Evolutionary conservation across 1,140 invertebrate genomes (phyloP).

Genomic region (Drosophila kanapiae): DNA sequence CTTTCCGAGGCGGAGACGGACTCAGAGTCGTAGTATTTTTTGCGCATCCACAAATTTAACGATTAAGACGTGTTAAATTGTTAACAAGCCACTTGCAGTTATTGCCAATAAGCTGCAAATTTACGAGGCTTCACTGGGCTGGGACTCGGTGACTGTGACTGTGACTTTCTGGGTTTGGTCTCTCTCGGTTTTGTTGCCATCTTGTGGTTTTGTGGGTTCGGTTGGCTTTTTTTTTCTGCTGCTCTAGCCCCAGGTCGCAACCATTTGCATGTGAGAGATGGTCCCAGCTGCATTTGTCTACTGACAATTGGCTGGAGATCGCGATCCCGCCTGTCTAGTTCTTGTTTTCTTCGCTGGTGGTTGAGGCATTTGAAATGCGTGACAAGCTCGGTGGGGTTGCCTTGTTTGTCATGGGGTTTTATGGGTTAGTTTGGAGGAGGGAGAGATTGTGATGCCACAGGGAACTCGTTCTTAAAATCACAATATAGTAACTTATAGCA

Average conservation of each 20-base stretch:
- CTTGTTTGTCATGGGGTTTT: slow-evolving; percentile 37
- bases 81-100: slow-evolving; percentile 85
- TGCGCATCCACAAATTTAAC: slow-evolving; percentile 82
- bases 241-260: slow-evolving; percentile 27
- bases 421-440: background rate
- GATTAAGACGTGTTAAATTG: slow-evolving; percentile 85
- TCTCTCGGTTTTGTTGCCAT: slow-evolving; percentile 7
- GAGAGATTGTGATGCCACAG: background rate
- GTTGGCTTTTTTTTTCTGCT: slow-evolving; percentile 2
- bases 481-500: too few species aligned
- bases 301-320: slow-evolving; percentile 20
- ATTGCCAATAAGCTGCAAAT: slow-evolving; percentile 85
- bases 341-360: slow-evolving; percentile 28
- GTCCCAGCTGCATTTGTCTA: slow-evolving; percentile 14
- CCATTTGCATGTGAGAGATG: slow-evolving; percentile 65
- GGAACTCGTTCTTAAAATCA: background rate
- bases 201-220: slow-evolving; percentile 10
- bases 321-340: background rate
- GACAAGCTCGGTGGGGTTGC: slow-evolving; percentile 41
- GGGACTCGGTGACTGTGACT: slow-evolving; percentile 15
- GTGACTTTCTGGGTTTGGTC: slow-evolving; percentile 21
- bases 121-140: slow-evolving; percentile 69
- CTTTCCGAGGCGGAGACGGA: background rate
- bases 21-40: slow-evolving; percentile 22
- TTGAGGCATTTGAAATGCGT: slow-evolving; percentile 39